Base-by-base conservation (phyloP, 2,797 vertebrate species). In the Stomatorhinus walkeri region DNA sequence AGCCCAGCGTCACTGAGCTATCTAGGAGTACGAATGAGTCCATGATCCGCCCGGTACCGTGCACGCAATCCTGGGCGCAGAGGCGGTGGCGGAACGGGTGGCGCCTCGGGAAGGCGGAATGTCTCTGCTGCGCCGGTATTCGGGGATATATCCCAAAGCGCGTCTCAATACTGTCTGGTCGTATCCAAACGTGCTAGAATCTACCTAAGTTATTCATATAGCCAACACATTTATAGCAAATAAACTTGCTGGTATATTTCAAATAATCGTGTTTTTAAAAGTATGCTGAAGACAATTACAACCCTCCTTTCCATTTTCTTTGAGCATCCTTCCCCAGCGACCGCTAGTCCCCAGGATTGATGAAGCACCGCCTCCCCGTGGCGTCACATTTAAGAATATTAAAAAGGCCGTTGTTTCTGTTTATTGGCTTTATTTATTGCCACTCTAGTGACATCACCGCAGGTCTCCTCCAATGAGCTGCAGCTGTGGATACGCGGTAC, bases 401-500 rank as follows among this genome's bases (percentile, higher is more conserved):
- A 61, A 54, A 54, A 48, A 59, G 81, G 22, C 2, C n/a, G 36
- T 1, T 46, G 90, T 6, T 0, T 72, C 1, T 0, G 4, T 89
- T 91, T 56, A 95, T 95, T 95, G 95, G 95, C 89, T 90, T 14
- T 0, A 0, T 6, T 22, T 8, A 68, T 12, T 54, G 72, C 94
- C 94, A 0, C 68, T 96, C 93, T 94, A 48, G 2, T 32, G 52
- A 40, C 4, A 24, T 1, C 89, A 87, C 94, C 92, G 93, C 93
- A 94, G 94, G 94, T 92, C 92, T 86, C 88, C 49, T 32, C 76
- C 84, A 22, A 90, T 48, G 36, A 88, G 85, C 28, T 90, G 95
- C 94, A 94, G 95, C 94, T 93, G 94, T 92, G 93, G 95, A 96
- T 94, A 94, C 95, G 95, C 91, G 93, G 95, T 95, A 96, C 95